Evolutionary conservation across 2,888 invertebrate genomes (phyloP).

Genomic region (Eristalis tenax): DNA sequence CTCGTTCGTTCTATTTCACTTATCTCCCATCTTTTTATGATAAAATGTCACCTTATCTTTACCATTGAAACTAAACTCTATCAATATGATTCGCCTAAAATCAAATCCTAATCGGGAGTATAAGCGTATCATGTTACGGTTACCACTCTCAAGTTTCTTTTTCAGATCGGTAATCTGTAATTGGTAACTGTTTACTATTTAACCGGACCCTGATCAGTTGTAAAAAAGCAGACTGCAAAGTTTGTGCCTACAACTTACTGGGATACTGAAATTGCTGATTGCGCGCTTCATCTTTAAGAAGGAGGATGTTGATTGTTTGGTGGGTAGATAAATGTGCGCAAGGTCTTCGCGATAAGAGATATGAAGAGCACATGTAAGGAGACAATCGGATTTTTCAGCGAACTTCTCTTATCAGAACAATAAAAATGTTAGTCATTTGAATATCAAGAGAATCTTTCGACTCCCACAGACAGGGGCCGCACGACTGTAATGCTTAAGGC

Average conservation of each 20-base stretch:
- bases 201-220: background rate
- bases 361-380: background rate
- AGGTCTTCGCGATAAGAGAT: background rate
- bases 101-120: slow-evolving; percentile 36
- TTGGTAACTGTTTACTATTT: background rate
- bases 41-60: background rate
- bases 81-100: slow-evolving; percentile 22
- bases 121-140: slow-evolving; percentile 23
- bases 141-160: background rate
- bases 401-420: background rate
- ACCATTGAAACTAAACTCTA: slow-evolving; percentile 25
- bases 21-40: background rate
- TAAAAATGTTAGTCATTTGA: background rate
- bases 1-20: background rate
- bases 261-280: background rate
- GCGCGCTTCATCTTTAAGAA: background rate
- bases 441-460: too few species aligned
- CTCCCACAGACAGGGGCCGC: too few species aligned
- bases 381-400: background rate
- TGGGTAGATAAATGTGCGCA: background rate
- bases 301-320: background rate
- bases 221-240: background rate
- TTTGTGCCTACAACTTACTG: background rate
- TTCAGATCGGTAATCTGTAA: slow-evolving; percentile 4
- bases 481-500: too few species aligned